Evolutionary conservation across 1,140 invertebrate species (phyloP), one percentile per base, ranked within the genome.

Genomic region (Steinernema khuongi): DNA sequence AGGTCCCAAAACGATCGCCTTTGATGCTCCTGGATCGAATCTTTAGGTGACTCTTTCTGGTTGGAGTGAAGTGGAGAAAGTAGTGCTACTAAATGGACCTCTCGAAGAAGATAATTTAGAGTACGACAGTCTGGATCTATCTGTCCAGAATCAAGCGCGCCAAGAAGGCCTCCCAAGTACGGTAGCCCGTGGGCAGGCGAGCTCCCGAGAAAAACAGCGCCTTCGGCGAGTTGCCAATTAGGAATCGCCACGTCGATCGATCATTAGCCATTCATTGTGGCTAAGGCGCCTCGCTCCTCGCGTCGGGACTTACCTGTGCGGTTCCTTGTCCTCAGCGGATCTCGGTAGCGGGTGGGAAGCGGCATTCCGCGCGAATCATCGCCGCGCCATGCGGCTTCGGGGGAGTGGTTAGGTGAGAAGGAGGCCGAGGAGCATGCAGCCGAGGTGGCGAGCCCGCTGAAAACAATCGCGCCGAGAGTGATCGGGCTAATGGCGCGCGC

Each of bases 401-500:
- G 4, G 50, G 50, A 60, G 11, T 14, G 2, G 50, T 60, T 41
- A 60, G 50, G 50, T 4, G 50, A 22, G 14, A 22, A 26, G 50
- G 50, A 60, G 14, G 26, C 11, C 36, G 50, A 60, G 50, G 50
- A 60, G 4, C 22, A 22, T 11, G 22, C 50, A 60, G 14, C 50
- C 14, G 50, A 60, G 26, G 50, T 60, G 14, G 36, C 7, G n/a
- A n/a, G 36, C 7, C 36, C n/a, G n/a, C 36, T 60, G 50, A 60
- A 60, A 60, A 22, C 50, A 60, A 26, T 60, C 50, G 50, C 19
- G 50, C 26, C 50, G 22, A 60, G 50, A 60, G 50, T 60, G 50
- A 60, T 60, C 50, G 11, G 50, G 26, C 50, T 60, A 60, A 60
- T 60, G 50, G 50, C 50, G n/a, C n/a, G n/a, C n/a, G n/a, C n/a